Conservation (phyloP, 2,113 vertebrate genomes). For the Cariama cristata region DNA sequence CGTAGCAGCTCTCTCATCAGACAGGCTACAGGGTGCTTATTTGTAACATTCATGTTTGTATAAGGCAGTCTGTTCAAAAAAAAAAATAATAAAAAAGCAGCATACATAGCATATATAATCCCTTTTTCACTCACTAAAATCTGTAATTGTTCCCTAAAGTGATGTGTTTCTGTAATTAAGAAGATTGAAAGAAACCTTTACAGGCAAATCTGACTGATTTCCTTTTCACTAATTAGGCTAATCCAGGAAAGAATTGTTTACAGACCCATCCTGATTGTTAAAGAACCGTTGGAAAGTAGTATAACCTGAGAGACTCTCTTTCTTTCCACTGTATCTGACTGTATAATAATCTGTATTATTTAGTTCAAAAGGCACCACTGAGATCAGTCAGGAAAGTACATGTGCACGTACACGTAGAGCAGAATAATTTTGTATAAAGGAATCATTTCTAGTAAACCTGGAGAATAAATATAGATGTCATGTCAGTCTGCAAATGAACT, state of each 20-base stretch:
- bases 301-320: background rate
- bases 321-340: background rate
- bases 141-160: background rate
- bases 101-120: background rate
- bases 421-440: background rate
- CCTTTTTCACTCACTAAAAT: background rate
- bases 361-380: background rate
- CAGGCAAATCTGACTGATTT: background rate
- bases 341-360: background rate
- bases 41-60: background rate
- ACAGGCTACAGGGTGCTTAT: background rate
- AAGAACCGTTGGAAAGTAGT: background rate
- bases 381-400: background rate
- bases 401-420: fast-evolving
- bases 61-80: background rate
- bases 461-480: background rate
- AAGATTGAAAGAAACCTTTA: background rate
- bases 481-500: background rate
- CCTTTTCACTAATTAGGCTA: background rate
- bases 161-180: background rate
- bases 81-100: background rate
- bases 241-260: background rate
- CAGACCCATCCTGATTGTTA: background rate
- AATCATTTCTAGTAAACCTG: background rate
- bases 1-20: background rate